Percentiles rank a stretch among this genome's conserved stretches.
These are phyloP conservation scores for Eueremaeus valkanovi DNA, from an alignment of 2,888 invertebrate genomes.

Conservation along the genomic window DNA sequence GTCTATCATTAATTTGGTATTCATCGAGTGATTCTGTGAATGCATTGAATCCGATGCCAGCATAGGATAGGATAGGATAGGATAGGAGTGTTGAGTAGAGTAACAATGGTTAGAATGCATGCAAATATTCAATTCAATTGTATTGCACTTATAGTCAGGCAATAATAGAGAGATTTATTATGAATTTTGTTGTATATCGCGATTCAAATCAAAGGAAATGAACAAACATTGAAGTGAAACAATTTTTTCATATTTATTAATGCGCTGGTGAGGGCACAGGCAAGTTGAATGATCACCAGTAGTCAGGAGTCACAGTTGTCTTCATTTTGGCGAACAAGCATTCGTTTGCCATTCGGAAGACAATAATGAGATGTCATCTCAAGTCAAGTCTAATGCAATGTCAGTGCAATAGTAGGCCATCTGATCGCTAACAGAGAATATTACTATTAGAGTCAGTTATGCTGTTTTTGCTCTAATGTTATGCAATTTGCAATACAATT, in stretches of 20 bases:
- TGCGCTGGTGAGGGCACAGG: background rate
- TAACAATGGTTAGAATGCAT: background rate
- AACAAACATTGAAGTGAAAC: constrained; percentile 19
- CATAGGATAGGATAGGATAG: no score
- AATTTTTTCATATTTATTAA: constrained; percentile 7
- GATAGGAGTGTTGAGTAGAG: background rate
- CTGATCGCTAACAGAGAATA: background rate
- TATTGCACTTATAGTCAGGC: background rate
- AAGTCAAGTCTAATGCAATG: background rate
- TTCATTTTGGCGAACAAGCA: constrained; percentile 5
- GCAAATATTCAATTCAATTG: background rate
- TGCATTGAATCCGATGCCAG: background rate
- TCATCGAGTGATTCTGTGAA: constrained; percentile 6
- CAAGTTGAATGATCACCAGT: constrained; percentile 29
- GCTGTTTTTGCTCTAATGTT: no score
- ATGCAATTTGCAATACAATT: constrained; percentile 27
- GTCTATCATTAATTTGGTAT: constrained; percentile 23
- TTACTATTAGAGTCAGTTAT: background rate
- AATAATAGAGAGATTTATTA: constrained; percentile 19
- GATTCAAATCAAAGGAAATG: constrained; percentile 26
- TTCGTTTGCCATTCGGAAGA: no score
- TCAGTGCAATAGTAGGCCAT: background rate
- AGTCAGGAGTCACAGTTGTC: constrained; percentile 22
- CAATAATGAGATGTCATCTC: background rate
- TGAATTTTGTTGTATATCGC: background rate